Evolutionary conservation across 1,140 invertebrate genomes (phyloP), one percentile per base, ranked within the genome.

Genomic region (Dinothrombium tinctorium): DNA sequence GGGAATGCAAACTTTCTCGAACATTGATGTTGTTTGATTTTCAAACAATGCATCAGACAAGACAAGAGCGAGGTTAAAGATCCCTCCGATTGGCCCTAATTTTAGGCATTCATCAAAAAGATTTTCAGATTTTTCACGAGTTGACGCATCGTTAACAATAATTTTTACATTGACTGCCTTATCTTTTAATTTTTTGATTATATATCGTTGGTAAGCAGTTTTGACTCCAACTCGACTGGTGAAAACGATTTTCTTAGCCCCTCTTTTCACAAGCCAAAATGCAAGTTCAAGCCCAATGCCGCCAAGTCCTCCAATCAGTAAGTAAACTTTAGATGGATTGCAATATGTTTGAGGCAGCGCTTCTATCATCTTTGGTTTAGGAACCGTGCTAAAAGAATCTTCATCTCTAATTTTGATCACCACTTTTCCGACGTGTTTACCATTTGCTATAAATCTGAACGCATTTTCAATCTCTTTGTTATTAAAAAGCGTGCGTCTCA

Each of bases 381-480:
- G n/a, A n/a, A n/a, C n/a, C n/a, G n/a, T n/a, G n/a, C n/a, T n/a
- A n/a, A n/a, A n/a, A n/a, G n/a, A n/a, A n/a, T 54, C 53, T 46
- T 57, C 54, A 8, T 56, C 53, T 39, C 49, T 40, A 15, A 59
- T 47, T 44, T 48, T 12, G 11, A 46, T n/a, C 2, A 68, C 28
- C 9, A 96, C 86, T 66, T 95, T 95, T 50, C 89, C 89, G 45
- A 92, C 89, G 58, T 95, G 87, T 62, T 84, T 89, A 28, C 87
- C 87, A 1, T 79, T 74, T n/a, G 84, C 86, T 82, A 96, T 94
- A 55, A 70, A 95, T 46, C 72, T 65, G 66, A 92, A 94, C 2
- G 84, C 86, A 56, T 82, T 74, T 58, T 94, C 86, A n/a, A 83
- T 68, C 59, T 89, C 73, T 43, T 74, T 67, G 49, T 77, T 73